Base-by-base conservation (phyloP, 1,140 invertebrate genomes). In the Caenorhabditis briggsae region DNA sequence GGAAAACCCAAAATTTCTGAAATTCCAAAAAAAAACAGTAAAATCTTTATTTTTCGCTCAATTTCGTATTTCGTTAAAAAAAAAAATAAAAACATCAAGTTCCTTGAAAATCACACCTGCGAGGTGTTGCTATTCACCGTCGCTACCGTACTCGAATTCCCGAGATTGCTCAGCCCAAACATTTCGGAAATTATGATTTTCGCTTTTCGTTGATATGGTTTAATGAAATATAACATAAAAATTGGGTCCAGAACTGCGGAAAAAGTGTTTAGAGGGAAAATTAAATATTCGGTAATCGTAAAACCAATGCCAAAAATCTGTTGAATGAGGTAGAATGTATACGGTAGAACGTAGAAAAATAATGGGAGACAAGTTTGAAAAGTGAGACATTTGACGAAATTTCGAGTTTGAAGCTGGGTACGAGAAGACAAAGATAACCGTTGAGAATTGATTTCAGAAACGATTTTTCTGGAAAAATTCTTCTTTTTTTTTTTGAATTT, bases 211-310 rank as follows among this genome's bases (percentile, higher is more conserved):
- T 78, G 70, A 78, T 78, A 78, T 5, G 46, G 70, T n/a, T 78
- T 78, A n/a, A 78, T 78, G 20, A 78, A 78, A 23, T 53, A 18
- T 5, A 78, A n/a, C 70, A 78, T 78, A 9, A 6, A 78, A 12
- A 78, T 50, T 5, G 70, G 70, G n/a, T 78, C 70, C 12, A 78
- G 11, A 8, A 78, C 46, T 6, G 46, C 70, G 2, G 70, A 78
- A n/a, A 78, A 50, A 0, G 70, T 78, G 46, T 78, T 78, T n/a
- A 78, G 23, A 12, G 46, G 70, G 46, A 78, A 78, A 9, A 78
- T 78, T 11, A 50, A n/a, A 12, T 50, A 78, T 11, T 78, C 46
- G 18, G 46, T 78, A 12, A 20, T 53, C 18, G n/a, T 46, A 9
- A 53, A 50, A 11, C 46, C 43, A n/a, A 23, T 20, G 23, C 46